Evolutionary conservation across 2,113 vertebrate genomes (phyloP).

Genomic region (Hypanus sabinus): DNA sequence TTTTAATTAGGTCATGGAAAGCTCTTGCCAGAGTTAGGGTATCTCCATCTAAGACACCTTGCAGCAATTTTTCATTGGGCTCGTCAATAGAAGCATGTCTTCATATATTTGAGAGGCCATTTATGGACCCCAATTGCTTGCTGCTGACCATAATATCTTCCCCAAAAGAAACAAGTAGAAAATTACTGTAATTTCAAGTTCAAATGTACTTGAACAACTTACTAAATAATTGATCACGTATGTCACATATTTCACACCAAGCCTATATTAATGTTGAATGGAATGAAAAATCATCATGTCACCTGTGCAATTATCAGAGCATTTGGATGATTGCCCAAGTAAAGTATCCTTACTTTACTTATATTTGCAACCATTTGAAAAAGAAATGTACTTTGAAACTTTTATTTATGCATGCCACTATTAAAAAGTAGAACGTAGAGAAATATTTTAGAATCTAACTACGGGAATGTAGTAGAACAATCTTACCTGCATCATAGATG

Average conservation of each 20-base stretch:
- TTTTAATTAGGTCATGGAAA: too few relatives aligned
- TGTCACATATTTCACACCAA: not conserved
- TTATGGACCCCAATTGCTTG: too few relatives aligned
- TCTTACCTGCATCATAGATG: not conserved
- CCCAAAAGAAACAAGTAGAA: too few relatives aligned
- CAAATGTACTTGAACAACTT: not conserved
- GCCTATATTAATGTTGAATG: not conserved
- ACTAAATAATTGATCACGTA: not conserved
- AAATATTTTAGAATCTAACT: not conserved
- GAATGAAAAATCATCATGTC: constrained; percentile 14
- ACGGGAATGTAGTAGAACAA: not conserved
- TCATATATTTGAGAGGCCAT: too few relatives aligned
- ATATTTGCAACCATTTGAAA: not conserved
- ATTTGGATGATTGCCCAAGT: not conserved
- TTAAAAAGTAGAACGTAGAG: not conserved
- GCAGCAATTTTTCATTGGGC: too few relatives aligned
- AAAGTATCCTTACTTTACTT: not conserved
- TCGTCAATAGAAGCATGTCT: too few relatives aligned
- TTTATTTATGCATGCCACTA: not conserved
- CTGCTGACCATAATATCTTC: too few relatives aligned
- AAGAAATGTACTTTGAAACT: not conserved
- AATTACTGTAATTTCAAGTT: not conserved
- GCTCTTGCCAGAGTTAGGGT: too few relatives aligned
- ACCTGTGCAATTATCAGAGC: constrained; percentile 2
- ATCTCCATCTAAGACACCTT: too few relatives aligned